Conservation (phyloP, 1,140 invertebrate species). For the Drosophila pallidifrons region DNA sequence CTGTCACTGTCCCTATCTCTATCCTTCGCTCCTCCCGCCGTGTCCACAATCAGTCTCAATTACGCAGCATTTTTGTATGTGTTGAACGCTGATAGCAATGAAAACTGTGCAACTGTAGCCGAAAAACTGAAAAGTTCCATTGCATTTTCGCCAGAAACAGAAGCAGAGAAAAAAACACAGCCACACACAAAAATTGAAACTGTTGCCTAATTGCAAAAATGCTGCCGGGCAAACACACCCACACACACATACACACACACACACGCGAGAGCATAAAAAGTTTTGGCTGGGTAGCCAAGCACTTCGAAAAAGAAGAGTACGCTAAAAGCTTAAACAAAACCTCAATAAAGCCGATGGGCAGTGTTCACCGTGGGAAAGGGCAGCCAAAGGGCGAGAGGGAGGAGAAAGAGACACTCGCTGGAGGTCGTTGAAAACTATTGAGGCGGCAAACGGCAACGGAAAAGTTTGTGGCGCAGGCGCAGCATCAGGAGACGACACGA, state of each 20-base stretch:
- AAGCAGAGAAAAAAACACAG: conserved; percentile 36
- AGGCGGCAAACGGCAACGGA: conserved; percentile 77
- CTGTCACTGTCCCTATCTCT: too few species aligned
- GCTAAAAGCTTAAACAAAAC: conserved; percentile 81
- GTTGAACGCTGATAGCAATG: conserved; percentile 77
- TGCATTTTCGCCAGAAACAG: conserved; percentile 57
- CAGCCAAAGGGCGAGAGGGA: not conserved
- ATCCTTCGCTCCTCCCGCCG: not conserved
- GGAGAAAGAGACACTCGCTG: not conserved
- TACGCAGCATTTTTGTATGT: conserved; percentile 77
- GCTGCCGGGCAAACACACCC: conserved; percentile 74
- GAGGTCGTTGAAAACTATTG: conserved; percentile 65
- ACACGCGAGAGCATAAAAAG: conserved; percentile 18
- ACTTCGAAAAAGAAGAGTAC: conserved; percentile 70
- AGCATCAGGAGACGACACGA: conserved; percentile 29
- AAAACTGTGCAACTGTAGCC: conserved; percentile 74
- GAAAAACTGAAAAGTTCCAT: conserved; percentile 75
- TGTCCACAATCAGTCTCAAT: conserved; percentile 73
- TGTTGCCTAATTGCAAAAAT: conserved; percentile 83
- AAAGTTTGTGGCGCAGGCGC: conserved; percentile 76
- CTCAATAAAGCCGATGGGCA: conserved; percentile 76
- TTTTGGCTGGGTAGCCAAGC: conserved; percentile 40
- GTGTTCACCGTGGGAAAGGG: not conserved
- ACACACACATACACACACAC: conserved; percentile 48
- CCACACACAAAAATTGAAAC: conserved; percentile 54